These are phyloP conservation scores for Galemys pyrenaicus DNA, from an alignment of 2,113 vertebrate genomes.

Conservation along the genomic window DNA sequence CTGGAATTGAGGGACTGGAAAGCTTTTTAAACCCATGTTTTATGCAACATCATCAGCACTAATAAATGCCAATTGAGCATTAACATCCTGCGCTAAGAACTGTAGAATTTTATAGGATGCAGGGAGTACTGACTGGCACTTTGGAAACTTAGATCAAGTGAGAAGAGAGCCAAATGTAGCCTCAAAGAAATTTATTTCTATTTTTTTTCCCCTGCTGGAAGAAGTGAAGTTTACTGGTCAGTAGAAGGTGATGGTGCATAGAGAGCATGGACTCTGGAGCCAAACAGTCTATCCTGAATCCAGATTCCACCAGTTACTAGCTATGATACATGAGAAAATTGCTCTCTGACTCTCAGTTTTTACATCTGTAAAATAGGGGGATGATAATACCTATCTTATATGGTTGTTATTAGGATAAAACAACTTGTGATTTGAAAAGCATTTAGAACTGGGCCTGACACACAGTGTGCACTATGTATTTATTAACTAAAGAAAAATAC, in stretches of 20 bases:
- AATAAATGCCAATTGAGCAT: background rate
- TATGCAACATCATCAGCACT: background rate
- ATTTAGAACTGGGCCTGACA: background rate
- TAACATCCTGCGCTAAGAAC: background rate
- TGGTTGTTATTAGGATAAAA: background rate
- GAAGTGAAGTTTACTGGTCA: background rate
- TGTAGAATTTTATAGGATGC: background rate
- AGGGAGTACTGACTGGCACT: background rate
- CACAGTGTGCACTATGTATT: background rate
- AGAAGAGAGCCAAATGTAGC: background rate
- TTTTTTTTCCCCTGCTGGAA: background rate
- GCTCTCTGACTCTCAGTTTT: background rate
- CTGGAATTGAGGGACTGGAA: background rate
- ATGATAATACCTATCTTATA: background rate
- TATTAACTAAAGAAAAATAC: conserved; percentile 37
- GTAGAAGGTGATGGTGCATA: background rate
- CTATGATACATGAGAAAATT: background rate
- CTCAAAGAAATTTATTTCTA: background rate
- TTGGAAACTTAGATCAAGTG: background rate
- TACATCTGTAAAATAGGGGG: background rate
- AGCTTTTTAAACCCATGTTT: background rate
- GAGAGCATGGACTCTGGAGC: background rate
- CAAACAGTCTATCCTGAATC: background rate
- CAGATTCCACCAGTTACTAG: background rate
- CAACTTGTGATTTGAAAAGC: background rate